Base-by-base conservation (phyloP, 2,113 vertebrate species). In the Protobothrops mucrosquamatus region DNA sequence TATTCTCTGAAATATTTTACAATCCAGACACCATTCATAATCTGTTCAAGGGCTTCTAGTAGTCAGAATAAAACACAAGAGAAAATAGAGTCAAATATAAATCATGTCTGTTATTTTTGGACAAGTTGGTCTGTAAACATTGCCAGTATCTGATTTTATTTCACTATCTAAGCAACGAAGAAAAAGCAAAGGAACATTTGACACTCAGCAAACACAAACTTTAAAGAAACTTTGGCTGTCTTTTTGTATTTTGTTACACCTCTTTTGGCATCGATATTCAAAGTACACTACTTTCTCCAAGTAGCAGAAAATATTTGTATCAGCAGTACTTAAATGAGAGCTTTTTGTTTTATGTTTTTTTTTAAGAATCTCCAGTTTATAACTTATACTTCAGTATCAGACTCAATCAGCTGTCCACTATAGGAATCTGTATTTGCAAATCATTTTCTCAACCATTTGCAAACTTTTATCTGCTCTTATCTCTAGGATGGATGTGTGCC, bases 131-230 rank as follows among this genome's bases (percentile, higher is more conserved):
- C 89, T 95, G 87, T 86, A 88, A 89, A 94, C 20, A 26, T 39
- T 48, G 91, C 93, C 87, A 94, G 74, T 9, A 92, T 88, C 88
- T 95, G 94, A 94, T 94, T 95, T 95, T 93, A 91, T 34, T 95
- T 91, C 23, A 93, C 90, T 46, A 95, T 96, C 93, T 54, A 81
- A 89, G 92, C 43, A 89, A 59, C 43, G 94, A 89, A 88, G 0
- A 59, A 55, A 93, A 87, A 87, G 93, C 69, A 95, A 95, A 93
- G 51, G 85, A 87, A 85, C 26, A 64, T 43, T 91, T 92, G 85
- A 88, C 85, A 87, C 11, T 55, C 23, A 91, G 34, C 43, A 89
- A 1, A 93, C 89, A 94, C 94, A 24, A 92, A 86, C 69, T 54
- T 85, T 89, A 9, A 92, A 91, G 29, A 56, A 91, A 93, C 7